phyloP scores from a whole-genome alignment of 2,797 vertebrate species.

The Rhynchotus rufescens region DNA sequence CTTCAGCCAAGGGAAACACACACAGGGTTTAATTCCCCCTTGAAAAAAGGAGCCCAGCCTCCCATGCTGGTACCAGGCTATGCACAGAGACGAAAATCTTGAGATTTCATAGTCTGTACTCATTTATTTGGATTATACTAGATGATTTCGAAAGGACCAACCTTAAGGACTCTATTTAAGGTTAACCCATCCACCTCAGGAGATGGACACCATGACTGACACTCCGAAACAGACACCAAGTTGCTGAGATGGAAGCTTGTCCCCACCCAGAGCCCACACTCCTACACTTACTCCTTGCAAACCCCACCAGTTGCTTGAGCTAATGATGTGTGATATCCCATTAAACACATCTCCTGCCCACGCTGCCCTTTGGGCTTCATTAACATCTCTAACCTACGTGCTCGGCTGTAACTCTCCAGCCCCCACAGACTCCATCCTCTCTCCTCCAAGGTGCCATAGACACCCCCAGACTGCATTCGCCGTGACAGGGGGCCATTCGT shows the following conservation, averaged over 20 bases:
- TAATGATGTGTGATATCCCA: conserved; percentile 47
- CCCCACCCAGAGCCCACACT: not conserved
- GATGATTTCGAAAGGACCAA: too few species aligned
- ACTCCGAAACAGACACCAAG: not conserved
- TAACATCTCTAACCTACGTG: not conserved
- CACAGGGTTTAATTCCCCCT: conserved; percentile 3
- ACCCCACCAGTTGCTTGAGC: conserved; percentile 45
- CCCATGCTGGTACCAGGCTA: not conserved
- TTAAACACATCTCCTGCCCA: conserved; percentile 54
- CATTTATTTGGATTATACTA: not conserved
- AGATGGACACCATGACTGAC: not conserved
- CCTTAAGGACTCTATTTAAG: too few species aligned
- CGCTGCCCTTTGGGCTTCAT: not conserved
- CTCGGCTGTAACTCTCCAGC: not conserved
- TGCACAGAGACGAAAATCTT: not conserved
- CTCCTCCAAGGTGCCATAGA: not conserved
- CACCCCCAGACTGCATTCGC: not conserved
- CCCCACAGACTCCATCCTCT: not conserved
- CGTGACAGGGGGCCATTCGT: not conserved
- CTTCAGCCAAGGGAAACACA: conserved; percentile 32
- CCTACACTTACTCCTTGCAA: conserved; percentile 22
- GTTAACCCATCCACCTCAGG: not conserved
- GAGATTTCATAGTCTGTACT: not conserved
- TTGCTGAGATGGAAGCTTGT: not conserved
- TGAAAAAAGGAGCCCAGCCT: not conserved